Conservation (phyloP, 2,797 vertebrate species). For the Cheirogaleus major region DNA sequence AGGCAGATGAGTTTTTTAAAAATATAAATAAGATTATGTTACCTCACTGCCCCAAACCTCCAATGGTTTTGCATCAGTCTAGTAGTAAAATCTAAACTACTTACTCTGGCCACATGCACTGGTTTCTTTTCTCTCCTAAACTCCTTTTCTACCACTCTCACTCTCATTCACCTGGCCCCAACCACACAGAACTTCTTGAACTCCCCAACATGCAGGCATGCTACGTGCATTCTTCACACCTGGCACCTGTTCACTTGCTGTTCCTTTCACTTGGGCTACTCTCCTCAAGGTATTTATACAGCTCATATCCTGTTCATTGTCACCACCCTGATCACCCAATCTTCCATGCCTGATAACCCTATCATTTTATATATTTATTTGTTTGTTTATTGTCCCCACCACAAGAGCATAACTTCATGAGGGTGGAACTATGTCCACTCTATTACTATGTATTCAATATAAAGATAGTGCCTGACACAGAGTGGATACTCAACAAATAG, state of each 20-base stretch:
- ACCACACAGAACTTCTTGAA: not conserved
- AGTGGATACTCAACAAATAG: not conserved
- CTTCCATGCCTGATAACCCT: not conserved
- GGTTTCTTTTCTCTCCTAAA: not conserved
- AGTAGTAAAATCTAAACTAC: not conserved
- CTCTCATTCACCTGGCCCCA: not conserved
- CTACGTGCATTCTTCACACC: not conserved
- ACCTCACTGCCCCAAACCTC: not conserved
- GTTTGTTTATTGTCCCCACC: not conserved
- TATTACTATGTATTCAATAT: not conserved
- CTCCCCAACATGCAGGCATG: not conserved
- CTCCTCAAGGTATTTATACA: not conserved
- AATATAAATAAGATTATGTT: not conserved
- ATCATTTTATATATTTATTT: not conserved
- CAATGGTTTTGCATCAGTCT: not conserved
- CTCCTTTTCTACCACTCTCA: not conserved
- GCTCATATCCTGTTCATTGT: not conserved
- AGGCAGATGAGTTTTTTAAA: not conserved
- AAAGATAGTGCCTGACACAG: not conserved
- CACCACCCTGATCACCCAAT: not conserved
- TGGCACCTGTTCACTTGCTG: not conserved
- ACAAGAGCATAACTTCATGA: not conserved
- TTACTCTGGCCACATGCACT: not conserved
- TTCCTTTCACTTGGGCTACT: not conserved
- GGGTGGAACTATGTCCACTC: not conserved